These are phyloP conservation scores for Pseudotriccus pelzelni DNA, from an alignment of 2,797 vertebrate genomes.

Conservation along the genomic window DNA sequence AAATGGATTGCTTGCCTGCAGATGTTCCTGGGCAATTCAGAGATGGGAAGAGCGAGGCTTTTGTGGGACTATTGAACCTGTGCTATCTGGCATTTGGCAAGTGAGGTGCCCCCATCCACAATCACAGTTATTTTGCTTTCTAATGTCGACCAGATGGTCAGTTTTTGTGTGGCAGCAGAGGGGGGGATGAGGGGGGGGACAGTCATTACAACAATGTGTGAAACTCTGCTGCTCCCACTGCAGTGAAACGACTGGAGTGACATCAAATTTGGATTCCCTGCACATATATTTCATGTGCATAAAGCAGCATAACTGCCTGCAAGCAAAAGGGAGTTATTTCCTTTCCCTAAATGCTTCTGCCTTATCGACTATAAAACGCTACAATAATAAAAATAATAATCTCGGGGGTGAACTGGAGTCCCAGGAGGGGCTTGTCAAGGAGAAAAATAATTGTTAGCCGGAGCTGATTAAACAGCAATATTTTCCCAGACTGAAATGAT, in stretches of 20 bases:
- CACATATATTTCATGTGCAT: background rate
- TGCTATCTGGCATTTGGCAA: background rate
- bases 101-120: background rate
- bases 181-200: background rate
- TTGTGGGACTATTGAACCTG: background rate
- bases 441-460: constrained; percentile 55
- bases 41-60: background rate
- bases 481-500: background rate
- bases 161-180: background rate
- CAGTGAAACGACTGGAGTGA: background rate
- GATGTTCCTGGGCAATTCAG: background rate
- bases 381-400: constrained; percentile 22
- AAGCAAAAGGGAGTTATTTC: constrained; percentile 22
- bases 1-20: constrained; percentile 5
- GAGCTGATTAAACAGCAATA: constrained; percentile 54
- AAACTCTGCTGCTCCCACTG: background rate
- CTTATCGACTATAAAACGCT: constrained; percentile 33
- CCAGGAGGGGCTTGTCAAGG: constrained; percentile 34
- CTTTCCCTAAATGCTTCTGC: background rate
- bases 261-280: constrained; percentile 1
- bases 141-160: constrained; percentile 39
- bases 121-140: background rate
- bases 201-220: background rate
- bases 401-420: background rate
- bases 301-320: constrained; percentile 37